Evolutionary conservation across 2,797 vertebrate genomes (phyloP).

Genomic region (Cacajao melanocephalus): DNA sequence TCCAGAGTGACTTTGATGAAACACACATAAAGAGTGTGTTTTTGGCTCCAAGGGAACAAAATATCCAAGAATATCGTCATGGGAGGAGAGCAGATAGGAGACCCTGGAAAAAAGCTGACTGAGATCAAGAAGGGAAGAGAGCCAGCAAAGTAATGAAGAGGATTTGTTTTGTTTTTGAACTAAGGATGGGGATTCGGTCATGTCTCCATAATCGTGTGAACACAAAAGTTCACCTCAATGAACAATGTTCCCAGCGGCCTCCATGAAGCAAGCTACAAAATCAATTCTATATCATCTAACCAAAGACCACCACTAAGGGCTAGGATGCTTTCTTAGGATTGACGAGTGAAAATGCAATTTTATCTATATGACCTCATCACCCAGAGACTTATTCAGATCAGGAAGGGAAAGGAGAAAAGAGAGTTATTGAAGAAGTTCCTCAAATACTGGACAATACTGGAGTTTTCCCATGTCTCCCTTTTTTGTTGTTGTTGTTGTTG

Average conservation of each 20-base stretch:
- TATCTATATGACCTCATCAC: not conserved
- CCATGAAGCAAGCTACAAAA: not conserved
- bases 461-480: not conserved
- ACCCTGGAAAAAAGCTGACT: constrained; percentile 39
- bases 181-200: constrained; percentile 30
- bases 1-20: constrained; percentile 52
- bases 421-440: not conserved
- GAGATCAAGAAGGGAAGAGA: not conserved
- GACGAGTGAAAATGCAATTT: not conserved
- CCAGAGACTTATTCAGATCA: not conserved
- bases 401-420: not conserved
- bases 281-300: not conserved
- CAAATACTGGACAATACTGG: not conserved
- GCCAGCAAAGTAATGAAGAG: constrained; percentile 24
- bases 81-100: constrained; percentile 46
- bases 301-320: not conserved
- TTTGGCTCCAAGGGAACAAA: constrained; percentile 33
- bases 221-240: constrained; percentile 24
- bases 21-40: constrained; percentile 18
- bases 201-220: constrained; percentile 11
- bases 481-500: not conserved
- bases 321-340: not conserved
- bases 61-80: constrained; percentile 32
- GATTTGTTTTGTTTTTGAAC: constrained; percentile 50
- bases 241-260: constrained; percentile 32